A percentile compares a stretch with the other conserved stretches of the same genome.
Evolutionary conservation across 2,888 invertebrate species (phyloP).

Genomic region (Lepidocyrtinus sp.): DNA sequence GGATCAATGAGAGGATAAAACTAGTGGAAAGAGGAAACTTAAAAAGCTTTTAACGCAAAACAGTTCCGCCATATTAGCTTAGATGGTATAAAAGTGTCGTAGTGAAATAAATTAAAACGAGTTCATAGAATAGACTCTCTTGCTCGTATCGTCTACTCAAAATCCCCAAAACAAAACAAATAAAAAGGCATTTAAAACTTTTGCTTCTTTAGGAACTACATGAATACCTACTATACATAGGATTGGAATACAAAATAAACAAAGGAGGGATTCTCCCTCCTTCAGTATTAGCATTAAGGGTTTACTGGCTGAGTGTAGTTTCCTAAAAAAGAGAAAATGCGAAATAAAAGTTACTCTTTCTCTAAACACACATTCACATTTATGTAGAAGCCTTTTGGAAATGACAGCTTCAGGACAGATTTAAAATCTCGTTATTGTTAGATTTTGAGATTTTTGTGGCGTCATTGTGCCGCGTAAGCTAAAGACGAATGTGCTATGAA

Average conservation of each 20-base stretch:
- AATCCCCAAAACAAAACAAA: constrained; percentile 10
- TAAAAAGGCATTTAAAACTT: constrained; percentile 13
- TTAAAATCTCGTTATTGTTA: neutral
- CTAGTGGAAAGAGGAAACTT: constrained; percentile 6
- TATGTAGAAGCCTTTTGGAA: neutral
- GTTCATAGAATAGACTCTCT: constrained; percentile 1
- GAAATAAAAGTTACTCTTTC: neutral
- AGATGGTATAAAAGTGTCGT: constrained; percentile 1
- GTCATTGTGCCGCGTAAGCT: neutral
- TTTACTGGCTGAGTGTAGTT: no score
- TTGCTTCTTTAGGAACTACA: neutral
- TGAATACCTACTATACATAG: neutral
- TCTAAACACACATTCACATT: no score
- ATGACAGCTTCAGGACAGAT: neutral
- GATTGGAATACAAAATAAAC: neutral
- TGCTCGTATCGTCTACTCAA: constrained; percentile 3
- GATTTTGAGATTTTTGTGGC: neutral
- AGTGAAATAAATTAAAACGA: constrained; percentile 1
- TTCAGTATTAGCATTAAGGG: neutral
- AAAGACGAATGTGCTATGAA: constrained; percentile 4
- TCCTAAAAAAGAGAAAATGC: neutral
- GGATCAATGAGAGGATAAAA: constrained; percentile 86
- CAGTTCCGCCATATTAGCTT: constrained; percentile 3
- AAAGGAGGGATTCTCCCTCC: neutral
- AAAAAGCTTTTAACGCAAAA: constrained; percentile 9